Evolutionary conservation across 2,888 invertebrate genomes (phyloP), one percentile per base, ranked within the genome.

Genomic region (Drosophila subsilvestris): DNA sequence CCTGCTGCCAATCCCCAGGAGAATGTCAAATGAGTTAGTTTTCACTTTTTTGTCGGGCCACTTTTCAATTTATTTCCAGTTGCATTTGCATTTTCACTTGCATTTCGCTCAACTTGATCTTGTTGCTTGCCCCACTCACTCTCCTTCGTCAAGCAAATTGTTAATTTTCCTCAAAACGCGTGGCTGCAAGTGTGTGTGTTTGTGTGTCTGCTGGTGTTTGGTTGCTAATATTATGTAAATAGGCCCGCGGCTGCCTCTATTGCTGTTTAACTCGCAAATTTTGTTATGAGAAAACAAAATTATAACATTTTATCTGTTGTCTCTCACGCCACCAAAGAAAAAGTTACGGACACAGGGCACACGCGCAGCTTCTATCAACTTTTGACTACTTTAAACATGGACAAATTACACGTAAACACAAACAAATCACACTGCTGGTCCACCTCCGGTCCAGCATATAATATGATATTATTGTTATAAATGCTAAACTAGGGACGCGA

Each of bases 41-140:
- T 89, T 89, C 78, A 90, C 89, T 90, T 88, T 86, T 74, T 65
- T 75, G 68, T 51, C 57, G 48, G 57, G 57, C 66, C 53, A 68
- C 74, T 63, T 79, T 71, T 88, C 75, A 83, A 84, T 86, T 78
- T 51, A 45, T 73, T 65, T 72, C 54, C 63, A 18, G 10, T 48
- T 74, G 63, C 78, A 78, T 78, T 81, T 82, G 68, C 77, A 83
- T 56, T 56, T 49, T 29, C 74, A 53, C 72, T 75, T 62, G 55
- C 66, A 63, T 63, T 63, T 63, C 63, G 49, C 49, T 63, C 22
- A 57, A 63, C 49, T 63, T n/a, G 49, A 63, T 63, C 49, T 63
- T 29, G 63, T 29, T 63, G 65, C 18, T 63, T 48, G 22, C 45
- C 27, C 32, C 44, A 43, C 29, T 43, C 54, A 17, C 59, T 29